These are phyloP conservation scores for Cybosia mesomella DNA, from an alignment of 2,888 invertebrate genomes.

Conservation along the genomic window DNA sequence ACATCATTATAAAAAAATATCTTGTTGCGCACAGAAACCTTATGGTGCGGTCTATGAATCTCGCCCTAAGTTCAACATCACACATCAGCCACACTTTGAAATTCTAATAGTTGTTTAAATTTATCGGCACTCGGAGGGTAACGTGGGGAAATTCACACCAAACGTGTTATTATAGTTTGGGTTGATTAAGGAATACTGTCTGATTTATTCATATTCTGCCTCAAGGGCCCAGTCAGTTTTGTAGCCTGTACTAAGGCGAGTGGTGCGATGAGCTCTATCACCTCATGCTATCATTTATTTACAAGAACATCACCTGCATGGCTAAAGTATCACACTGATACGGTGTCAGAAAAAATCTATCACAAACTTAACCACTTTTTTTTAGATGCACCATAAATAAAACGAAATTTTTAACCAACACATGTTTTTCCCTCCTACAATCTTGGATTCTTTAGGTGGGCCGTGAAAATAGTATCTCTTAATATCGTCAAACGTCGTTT, in stretches of 20 bases:
- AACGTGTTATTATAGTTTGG: neutral
- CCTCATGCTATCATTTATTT: neutral
- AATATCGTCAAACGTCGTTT: neutral
- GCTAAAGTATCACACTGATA: neutral
- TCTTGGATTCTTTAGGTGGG: no score
- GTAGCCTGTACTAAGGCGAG: neutral
- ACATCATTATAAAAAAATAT: neutral
- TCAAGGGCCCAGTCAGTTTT: neutral
- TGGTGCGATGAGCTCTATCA: neutral
- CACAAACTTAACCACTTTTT: neutral
- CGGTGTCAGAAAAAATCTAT: neutral
- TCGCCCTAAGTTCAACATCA: conserved; percentile 7
- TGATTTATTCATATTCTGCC: conserved; percentile 1
- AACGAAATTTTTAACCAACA: neutral
- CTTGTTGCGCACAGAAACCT: neutral
- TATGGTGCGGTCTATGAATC: neutral
- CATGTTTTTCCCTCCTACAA: neutral
- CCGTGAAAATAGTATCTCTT: neutral
- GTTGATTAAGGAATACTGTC: neutral
- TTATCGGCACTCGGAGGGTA: conserved; percentile 17
- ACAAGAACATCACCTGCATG: neutral
- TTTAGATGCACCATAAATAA: neutral
- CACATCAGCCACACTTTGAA: conserved; percentile 26
- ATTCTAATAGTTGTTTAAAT: conserved; percentile 29
- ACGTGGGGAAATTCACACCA: conserved; percentile 3